Conservation (phyloP, 2,113 vertebrate genomes). For the Puntigrus tetrazona region DNA sequence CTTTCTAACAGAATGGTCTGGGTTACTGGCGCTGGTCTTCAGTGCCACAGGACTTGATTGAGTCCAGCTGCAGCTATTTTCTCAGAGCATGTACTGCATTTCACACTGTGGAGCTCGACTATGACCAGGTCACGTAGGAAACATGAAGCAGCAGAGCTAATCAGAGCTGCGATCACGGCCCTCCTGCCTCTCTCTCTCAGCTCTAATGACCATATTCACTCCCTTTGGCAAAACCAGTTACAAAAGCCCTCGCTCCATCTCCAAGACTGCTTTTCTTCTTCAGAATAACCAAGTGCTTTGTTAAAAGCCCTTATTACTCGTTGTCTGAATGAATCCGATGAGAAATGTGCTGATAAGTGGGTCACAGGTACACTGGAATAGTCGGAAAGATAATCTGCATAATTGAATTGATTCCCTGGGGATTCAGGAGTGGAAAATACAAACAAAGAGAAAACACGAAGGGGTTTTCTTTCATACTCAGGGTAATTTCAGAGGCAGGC, state of each 20-base stretch:
- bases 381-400: neutral
- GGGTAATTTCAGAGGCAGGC: neutral
- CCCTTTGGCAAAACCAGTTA: conserved; percentile 5
- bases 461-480: neutral
- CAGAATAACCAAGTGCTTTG: neutral
- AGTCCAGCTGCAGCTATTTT: conserved; percentile 33
- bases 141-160: conserved; percentile 48
- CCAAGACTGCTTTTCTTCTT: neutral
- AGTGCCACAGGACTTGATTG: neutral
- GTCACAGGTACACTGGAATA: conserved; percentile 2
- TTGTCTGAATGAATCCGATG: neutral
- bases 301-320: neutral
- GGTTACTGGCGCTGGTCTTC: neutral
- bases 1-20: neutral
- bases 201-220: conserved; percentile 45
- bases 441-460: conserved; percentile 13
- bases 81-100: neutral
- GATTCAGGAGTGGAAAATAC: neutral
- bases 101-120: conserved; percentile 38
- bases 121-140: conserved; percentile 46
- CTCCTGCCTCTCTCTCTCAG: conserved; percentile 25
- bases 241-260: neutral
- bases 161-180: conserved; percentile 49
- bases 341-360: conserved; percentile 22
- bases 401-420: neutral